These are phyloP conservation scores for Stenodera caucasica DNA, from an alignment of 2,888 invertebrate genomes.

Conservation along the genomic window DNA sequence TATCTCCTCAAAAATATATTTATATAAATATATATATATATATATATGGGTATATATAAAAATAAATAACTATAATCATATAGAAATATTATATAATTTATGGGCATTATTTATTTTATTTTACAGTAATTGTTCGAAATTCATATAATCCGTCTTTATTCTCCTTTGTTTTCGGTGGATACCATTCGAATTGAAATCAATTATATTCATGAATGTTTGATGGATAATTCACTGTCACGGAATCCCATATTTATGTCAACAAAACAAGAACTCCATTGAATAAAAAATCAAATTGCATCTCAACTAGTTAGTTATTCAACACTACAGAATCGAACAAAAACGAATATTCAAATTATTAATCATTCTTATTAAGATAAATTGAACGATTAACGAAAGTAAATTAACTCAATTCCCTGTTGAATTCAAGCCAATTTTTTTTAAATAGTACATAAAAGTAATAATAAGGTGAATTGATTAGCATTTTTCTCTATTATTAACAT, in stretches of 20 bases:
- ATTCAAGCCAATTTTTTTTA: neutral
- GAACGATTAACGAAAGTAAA: too few species aligned
- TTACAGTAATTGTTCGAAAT: too few species aligned
- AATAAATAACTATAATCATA: neutral
- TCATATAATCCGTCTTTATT: neutral
- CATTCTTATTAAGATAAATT: too few species aligned
- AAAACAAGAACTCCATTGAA: conserved; percentile 23
- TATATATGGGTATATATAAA: neutral
- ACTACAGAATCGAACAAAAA: too few species aligned
- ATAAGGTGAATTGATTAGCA: conserved; percentile 21
- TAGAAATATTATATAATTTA: too few species aligned
- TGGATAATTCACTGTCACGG: conserved; percentile 31
- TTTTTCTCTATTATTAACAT: conserved; percentile 17
- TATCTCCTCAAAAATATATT: neutral
- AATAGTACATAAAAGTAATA: conserved; percentile 7
- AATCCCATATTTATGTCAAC: conserved; percentile 35
- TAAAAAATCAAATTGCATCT: conserved; percentile 18
- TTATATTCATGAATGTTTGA: conserved; percentile 28
- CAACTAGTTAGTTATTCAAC: too few species aligned
- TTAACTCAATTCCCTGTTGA: too few species aligned
- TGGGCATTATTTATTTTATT: too few species aligned
- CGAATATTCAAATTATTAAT: too few species aligned
- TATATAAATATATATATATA: neutral
- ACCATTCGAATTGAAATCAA: conserved; percentile 10
- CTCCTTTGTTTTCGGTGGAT: neutral